phyloP scores from a whole-genome alignment of 2,888 invertebrate genomes.

The Liopterus haemorrhoidalis region DNA sequence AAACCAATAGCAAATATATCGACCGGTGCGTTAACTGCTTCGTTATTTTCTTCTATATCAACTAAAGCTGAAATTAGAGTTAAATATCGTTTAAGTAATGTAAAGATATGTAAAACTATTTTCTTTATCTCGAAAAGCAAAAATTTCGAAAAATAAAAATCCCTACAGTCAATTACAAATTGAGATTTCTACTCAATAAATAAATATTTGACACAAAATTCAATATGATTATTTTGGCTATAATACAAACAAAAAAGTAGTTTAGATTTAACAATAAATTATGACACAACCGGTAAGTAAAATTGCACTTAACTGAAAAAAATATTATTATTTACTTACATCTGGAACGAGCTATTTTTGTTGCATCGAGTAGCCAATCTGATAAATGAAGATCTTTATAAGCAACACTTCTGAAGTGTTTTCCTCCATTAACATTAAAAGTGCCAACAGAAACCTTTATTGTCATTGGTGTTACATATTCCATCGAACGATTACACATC shows the following conservation, averaged over 20 bases:
- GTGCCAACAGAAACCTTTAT: conserved; percentile 87
- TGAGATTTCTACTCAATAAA: too few species aligned
- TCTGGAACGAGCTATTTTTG: conserved; percentile 51
- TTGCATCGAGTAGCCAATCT: conserved; percentile 87
- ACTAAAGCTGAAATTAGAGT: conserved; percentile 38
- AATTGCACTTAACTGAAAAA: not conserved
- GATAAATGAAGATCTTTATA: conserved; percentile 82
- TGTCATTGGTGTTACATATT: conserved; percentile 65
- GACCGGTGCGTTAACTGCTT: conserved; percentile 46
- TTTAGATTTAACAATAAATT: too few species aligned
- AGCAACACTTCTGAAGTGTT: conserved; percentile 93
- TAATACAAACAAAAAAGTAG: not conserved
- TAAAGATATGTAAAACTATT: not conserved
- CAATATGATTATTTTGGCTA: too few species aligned
- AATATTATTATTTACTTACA: conserved; percentile 33
- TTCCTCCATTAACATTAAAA: conserved; percentile 99
- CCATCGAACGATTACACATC: conserved; percentile 76
- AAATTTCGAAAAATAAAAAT: too few species aligned
- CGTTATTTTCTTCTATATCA: conserved; percentile 47
- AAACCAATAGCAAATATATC: conserved; percentile 98
- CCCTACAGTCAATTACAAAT: too few species aligned
- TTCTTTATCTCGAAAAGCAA: too few species aligned
- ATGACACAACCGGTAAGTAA: too few species aligned
- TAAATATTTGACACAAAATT: too few species aligned
- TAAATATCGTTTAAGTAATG: not conserved